Evolutionary conservation across 2,888 invertebrate genomes (phyloP).

Genomic region (Coelinius sp.): DNA sequence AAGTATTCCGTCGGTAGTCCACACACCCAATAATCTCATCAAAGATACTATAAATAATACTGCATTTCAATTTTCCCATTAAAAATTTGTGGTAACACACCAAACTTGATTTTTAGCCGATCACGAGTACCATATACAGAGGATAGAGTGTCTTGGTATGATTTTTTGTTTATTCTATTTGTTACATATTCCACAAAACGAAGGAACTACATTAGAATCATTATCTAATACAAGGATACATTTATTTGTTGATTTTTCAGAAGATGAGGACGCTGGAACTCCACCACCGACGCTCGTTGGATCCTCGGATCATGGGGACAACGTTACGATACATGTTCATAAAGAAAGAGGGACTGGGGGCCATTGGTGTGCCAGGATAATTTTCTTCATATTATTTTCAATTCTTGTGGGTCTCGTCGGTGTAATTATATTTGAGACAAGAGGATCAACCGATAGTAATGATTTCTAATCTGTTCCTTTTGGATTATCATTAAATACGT

Average conservation of each 20-base stretch:
- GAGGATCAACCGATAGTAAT: conserved; percentile 85
- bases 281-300: conserved; percentile 59
- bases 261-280: conserved; percentile 65
- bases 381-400: conserved; percentile 84
- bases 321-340: conserved; percentile 83
- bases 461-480: neutral
- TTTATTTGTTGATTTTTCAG: conserved; percentile 48
- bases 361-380: conserved; percentile 86
- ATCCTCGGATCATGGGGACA: conserved; percentile 71
- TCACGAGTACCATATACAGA: conserved; percentile 51
- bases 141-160: conserved; percentile 52
- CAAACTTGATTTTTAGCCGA: conserved; percentile 46
- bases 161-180: conserved; percentile 20
- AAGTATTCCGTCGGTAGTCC: neutral
- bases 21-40: neutral
- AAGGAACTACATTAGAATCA: neutral
- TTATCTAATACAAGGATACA: neutral
- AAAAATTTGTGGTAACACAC: neutral
- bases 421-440: conserved; percentile 84
- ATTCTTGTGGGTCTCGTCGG: conserved; percentile 82
- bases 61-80: neutral
- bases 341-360: conserved; percentile 85
- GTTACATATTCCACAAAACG: neutral
- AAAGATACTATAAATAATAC: conserved; percentile 19
- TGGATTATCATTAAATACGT: too few species aligned